Conservation (phyloP, 2,113 vertebrate species). For the Chitala chitala region DNA sequence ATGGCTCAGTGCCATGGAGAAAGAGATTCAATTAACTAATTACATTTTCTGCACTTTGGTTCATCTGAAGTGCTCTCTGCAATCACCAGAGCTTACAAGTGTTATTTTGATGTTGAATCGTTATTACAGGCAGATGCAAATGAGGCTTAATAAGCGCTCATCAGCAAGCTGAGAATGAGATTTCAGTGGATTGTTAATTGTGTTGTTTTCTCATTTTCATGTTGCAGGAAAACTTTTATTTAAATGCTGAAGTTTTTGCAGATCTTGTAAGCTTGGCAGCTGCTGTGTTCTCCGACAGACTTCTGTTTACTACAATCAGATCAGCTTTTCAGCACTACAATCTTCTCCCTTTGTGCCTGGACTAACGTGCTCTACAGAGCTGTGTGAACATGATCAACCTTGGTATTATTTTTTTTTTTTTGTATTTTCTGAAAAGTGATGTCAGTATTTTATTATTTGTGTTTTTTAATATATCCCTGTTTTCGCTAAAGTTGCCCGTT, state of each 20-base stretch:
- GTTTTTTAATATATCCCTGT: too few relatives aligned
- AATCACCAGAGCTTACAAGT: constrained; percentile 17
- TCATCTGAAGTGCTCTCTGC: constrained; percentile 17
- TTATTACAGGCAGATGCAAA: constrained; percentile 1
- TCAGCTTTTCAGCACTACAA: too few relatives aligned
- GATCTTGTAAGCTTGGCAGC: too few relatives aligned
- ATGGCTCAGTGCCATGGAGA: not conserved
- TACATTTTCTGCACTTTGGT: constrained; percentile 5
- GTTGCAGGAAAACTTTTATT: not conserved
- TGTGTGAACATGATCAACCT: too few relatives aligned
- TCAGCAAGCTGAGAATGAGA: not conserved
- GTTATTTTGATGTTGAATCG: constrained; percentile 12
- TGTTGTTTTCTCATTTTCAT: not conserved
- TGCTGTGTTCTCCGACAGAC: too few relatives aligned
- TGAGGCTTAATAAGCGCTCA: not conserved
- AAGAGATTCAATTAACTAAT: constrained; percentile 13
- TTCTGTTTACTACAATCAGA: too few relatives aligned
- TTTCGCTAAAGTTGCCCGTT: too few relatives aligned
- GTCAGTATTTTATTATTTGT: too few relatives aligned
- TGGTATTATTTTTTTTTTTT: too few relatives aligned
- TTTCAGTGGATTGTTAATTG: constrained; percentile 6
- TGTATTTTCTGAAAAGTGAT: too few relatives aligned
- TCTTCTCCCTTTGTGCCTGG: too few relatives aligned
- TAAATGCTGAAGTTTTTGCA: not conserved
- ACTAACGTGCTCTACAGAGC: not conserved